Evolutionary conservation across 2,113 vertebrate genomes (phyloP), one percentile per base, ranked within the genome.

Genomic region (Phrynosoma blainvillii): DNA sequence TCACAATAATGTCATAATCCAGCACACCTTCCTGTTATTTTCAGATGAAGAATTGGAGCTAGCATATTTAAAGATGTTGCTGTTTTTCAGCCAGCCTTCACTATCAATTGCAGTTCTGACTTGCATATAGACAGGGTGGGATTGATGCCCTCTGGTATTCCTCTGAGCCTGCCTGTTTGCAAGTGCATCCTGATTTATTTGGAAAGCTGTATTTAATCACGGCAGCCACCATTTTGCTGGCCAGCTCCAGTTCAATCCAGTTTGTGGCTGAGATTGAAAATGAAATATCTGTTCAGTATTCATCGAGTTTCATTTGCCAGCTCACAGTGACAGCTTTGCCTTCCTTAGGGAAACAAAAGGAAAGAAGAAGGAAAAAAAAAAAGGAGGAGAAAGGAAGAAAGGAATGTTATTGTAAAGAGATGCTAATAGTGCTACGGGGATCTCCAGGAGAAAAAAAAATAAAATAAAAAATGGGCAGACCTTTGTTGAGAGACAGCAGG

Each of bases 361-460:
- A 47, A 89, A 73, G 89, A 94, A 87, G 87, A 47, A 47, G 7
- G 36, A 36, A 36, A 2, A 36, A 36, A 65, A 90, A 86, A 82
- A 90, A 89, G 90, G 65, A 89, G 21, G 81, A 92, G 95, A 89
- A 85, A 73, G 91, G 89, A 84, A 88, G 87, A 90, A 84, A 76
- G 92, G 89, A 87, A 88, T 91, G 59, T 59, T 92, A 92, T 89
- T 92, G 88, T 93, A 92, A 94, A 94, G 93, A 94, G 93, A 94
- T 92, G 90, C 82, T 94, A 95, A 94, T 94, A 68, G 0, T 0
- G 0, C 90, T 88, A 65, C 75, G 54, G 89, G 90, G 90, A 90
- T 90, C 89, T 94, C 91, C 90, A 82, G 89, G 87, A 93, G 93
- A 92, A 93, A 90, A 89, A 0, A 62, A 18, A 62, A 62, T 47